Conservation (phyloP, 2,113 vertebrate species). For the Toxotes chatareus region DNA sequence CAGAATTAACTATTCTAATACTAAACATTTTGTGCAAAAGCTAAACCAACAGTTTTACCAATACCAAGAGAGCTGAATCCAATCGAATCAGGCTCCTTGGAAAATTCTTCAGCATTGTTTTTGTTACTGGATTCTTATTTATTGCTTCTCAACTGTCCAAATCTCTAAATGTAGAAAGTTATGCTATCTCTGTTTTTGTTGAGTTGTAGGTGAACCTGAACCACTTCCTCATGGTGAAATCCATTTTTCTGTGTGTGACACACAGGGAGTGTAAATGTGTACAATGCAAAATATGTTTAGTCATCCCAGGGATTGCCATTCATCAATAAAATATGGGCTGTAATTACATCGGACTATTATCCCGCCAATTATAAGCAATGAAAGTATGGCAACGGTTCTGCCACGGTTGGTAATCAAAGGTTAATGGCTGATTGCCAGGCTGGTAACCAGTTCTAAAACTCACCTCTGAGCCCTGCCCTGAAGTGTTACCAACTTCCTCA, state of each 20-base stretch:
- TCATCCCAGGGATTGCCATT: not conserved
- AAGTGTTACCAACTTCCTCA: not conserved
- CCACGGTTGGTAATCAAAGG: not conserved
- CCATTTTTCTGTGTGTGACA: not conserved
- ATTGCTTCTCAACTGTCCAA: too few species aligned
- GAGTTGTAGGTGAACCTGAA: not conserved
- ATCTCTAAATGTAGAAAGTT: too few species aligned
- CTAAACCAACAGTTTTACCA: too few species aligned
- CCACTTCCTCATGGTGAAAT: not conserved
- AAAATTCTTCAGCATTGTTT: too few species aligned
- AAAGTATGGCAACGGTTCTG: not conserved
- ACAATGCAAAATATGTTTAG: not conserved
- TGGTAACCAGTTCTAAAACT: slow-evolving; percentile 3
- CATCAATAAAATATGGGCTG: not conserved
- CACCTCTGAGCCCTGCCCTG: not conserved
- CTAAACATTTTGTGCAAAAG: too few species aligned
- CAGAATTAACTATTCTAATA: too few species aligned
- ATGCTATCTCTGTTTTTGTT: too few species aligned
- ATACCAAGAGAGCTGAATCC: too few species aligned
- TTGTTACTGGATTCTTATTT: too few species aligned
- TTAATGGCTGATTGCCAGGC: not conserved
- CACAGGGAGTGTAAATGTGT: not conserved
- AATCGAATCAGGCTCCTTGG: too few species aligned
- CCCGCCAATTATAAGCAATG: not conserved
- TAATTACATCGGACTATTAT: not conserved